Conservation (phyloP, 2,888 invertebrate species). For the Aradus depressus region DNA sequence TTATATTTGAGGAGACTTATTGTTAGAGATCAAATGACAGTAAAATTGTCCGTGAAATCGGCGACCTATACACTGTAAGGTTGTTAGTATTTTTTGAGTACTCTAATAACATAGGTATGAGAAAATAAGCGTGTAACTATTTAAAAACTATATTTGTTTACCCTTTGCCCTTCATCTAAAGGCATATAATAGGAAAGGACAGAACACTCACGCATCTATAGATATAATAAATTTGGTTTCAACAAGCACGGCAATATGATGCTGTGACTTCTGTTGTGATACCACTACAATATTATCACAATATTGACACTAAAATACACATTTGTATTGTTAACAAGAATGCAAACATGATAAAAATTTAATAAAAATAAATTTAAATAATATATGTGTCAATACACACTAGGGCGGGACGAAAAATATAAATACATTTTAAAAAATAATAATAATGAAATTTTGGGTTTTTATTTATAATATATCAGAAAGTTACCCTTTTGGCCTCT, state of each 20-base stretch:
- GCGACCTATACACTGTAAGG: too few species aligned
- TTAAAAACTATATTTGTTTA: too few species aligned
- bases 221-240: conserved; percentile 17
- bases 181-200: too few species aligned
- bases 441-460: background rate
- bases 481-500: too few species aligned
- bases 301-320: conserved; percentile 12
- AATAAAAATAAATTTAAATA: conserved; percentile 2
- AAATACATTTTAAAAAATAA: background rate
- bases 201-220: too few species aligned
- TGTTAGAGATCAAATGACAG: too few species aligned
- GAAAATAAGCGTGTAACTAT: too few species aligned
- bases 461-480: conserved; percentile 1
- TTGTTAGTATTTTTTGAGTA: too few species aligned
- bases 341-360: conserved; percentile 13
- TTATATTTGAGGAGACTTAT: too few species aligned
- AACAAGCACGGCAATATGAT: conserved; percentile 18
- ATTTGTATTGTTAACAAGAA: conserved; percentile 12
- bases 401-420: background rate
- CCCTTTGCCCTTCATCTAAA: too few species aligned
- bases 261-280: conserved; percentile 16
- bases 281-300: conserved; percentile 17
- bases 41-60: too few species aligned
- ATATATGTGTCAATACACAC: conserved; percentile 7
- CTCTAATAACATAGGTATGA: too few species aligned